phyloP scores from a whole-genome alignment of 2,888 invertebrate genomes.

The Drosophila diplacantha region DNA sequence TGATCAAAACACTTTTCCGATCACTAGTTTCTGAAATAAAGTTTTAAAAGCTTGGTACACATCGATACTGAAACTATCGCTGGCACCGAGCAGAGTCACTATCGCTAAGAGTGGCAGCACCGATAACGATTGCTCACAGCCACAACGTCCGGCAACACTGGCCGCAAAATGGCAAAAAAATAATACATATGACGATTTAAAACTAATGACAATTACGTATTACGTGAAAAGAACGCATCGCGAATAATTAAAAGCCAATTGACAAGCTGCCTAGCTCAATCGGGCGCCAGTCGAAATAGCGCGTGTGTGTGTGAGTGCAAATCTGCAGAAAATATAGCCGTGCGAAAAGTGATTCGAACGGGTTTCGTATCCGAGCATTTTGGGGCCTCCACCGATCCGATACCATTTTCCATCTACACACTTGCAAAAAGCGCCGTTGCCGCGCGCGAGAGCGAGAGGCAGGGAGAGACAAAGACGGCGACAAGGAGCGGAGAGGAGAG shows the following conservation, averaged over 20 bases:
- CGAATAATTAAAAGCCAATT: constrained; percentile 51
- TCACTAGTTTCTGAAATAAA: neutral
- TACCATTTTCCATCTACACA: constrained; percentile 66
- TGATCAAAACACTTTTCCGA: neutral
- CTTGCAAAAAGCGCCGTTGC: constrained; percentile 45
- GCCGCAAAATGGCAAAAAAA: constrained; percentile 60
- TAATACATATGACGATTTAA: constrained; percentile 70
- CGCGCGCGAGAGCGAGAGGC: constrained; percentile 26
- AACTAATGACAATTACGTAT: constrained; percentile 71
- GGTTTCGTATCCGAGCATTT: constrained; percentile 55
- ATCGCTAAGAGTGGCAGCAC: neutral
- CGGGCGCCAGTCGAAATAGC: constrained; percentile 32
- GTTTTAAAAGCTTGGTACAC: neutral
- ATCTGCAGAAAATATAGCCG: constrained; percentile 34
- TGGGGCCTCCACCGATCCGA: constrained; percentile 54
- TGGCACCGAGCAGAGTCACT: neutral
- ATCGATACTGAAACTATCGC: neutral
- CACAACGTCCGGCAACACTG: constrained; percentile 62
- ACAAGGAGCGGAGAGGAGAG: constrained; percentile 43
- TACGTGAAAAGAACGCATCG: constrained; percentile 69
- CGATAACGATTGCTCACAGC: neutral
- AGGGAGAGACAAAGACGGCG: constrained; percentile 36
- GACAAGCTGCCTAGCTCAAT: constrained; percentile 37
- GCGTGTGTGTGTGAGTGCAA: constrained; percentile 53
- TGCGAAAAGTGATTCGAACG: constrained; percentile 56